Base-by-base conservation (phyloP, 1,140 invertebrate genomes). In the Dendroctonus ponderosae region DNA sequence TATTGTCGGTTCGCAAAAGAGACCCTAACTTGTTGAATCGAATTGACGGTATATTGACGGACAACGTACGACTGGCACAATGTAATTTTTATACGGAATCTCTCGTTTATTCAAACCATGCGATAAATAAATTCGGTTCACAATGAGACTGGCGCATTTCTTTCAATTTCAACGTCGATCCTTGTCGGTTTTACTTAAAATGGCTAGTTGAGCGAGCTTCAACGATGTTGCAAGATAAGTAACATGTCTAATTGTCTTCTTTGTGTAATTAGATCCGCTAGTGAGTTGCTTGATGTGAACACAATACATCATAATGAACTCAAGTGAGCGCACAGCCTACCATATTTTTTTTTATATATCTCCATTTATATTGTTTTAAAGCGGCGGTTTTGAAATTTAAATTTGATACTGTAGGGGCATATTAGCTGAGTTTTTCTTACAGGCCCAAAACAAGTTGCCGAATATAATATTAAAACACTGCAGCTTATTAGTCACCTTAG, bases 51-150 rank as follows among this genome's bases (percentile, higher is more conserved):
- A 26, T 67, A 67, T 67, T 67, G 65, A 67, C 65, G 50, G 65
- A 67, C 65, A 67, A 58, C 57, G 58, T 67, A 62, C 58, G 57
- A 44, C 49, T 39, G 41, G 65, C 50, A 67, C 49, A 61, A 67
- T 61, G 65, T 61, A 61, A 67, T 67, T 60, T 67, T 67, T 67
- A 67, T 67, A 67, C 65, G 57, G 58, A 9, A 12, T 42, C 26
- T 61, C 65, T 67, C 65, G 58, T 67, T 67, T 67, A 67, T 67
- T 67, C 65, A 67, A 67, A 67, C 57, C 58, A 57, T 67, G 57
- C 65, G 65, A 67, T 67, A 67, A 67, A 67, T 67, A 67, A 67
- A 67, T 67, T 67, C 42, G 39, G 49, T 61, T 40, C 57, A 67
- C 65, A 67, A 67, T 67, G 57, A 67, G 65, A 54, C 57, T 60